Conservation (phyloP, 2,888 invertebrate species). For the Alcis repandata region DNA sequence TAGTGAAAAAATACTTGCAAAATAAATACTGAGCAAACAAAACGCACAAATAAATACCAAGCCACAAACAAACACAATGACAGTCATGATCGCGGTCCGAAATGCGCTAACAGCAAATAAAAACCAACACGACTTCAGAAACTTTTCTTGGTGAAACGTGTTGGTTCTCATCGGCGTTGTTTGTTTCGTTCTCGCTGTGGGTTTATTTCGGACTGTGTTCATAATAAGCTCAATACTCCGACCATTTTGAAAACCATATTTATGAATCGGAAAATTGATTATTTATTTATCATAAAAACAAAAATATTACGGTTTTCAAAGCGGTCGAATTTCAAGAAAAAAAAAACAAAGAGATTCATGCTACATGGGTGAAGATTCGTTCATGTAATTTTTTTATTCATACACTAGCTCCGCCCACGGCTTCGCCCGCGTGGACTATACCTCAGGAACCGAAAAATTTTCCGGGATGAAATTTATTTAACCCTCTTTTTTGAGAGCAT, state of each 20-base stretch:
- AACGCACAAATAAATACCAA: slow-evolving; percentile 54
- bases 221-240: slow-evolving; percentile 34
- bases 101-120: background rate
- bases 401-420: background rate
- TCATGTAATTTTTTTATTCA: slow-evolving; percentile 7
- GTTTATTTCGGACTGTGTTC: too few species aligned
- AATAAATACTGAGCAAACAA: slow-evolving; percentile 27
- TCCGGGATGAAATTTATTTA: too few species aligned
- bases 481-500: too few species aligned
- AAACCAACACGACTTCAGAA: background rate
- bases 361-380: slow-evolving; percentile 46
- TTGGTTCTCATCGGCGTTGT: too few species aligned
- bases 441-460: too few species aligned
- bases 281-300: background rate
- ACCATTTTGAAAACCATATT: background rate
- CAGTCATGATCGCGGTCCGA: slow-evolving; percentile 16
- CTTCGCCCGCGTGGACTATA: too few species aligned
- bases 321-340: slow-evolving; percentile 23
- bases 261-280: too few species aligned
- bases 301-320: background rate
- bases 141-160: too few species aligned
- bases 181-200: too few species aligned
- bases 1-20: slow-evolving; percentile 1
- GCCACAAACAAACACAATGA: slow-evolving; percentile 44
- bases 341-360: slow-evolving; percentile 49